These are phyloP conservation scores for Polydrusus pterygomalis DNA, from an alignment of 2,888 invertebrate genomes.

Conservation along the genomic window DNA sequence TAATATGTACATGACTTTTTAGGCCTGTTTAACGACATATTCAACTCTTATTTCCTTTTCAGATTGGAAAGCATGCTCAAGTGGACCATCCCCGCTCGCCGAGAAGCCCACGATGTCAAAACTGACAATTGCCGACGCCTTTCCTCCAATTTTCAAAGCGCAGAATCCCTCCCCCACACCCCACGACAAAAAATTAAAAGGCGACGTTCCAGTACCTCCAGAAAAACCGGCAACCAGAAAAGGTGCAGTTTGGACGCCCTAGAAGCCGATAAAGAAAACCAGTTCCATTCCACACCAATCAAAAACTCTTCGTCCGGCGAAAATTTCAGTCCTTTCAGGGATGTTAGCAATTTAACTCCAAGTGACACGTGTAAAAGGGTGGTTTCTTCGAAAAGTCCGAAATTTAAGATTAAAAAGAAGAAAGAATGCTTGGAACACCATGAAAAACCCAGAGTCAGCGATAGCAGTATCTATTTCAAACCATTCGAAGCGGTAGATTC, in stretches of 20 bases:
- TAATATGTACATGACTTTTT: no score
- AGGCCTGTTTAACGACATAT: no score
- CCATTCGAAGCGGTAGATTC: conserved; percentile 69
- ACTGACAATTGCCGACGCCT: conserved; percentile 59
- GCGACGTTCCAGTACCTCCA: conserved; percentile 66
- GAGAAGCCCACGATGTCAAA: conserved; percentile 62
- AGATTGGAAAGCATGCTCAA: conserved; percentile 73
- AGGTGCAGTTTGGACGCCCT: conserved; percentile 74
- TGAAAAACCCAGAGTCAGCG: conserved; percentile 59
- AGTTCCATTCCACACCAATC: conserved; percentile 77
- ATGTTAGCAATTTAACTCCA: conserved; percentile 79
- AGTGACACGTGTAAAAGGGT: conserved; percentile 64
- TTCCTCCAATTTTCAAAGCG: conserved; percentile 55
- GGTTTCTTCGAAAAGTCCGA: conserved; percentile 41
- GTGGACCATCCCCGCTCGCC: conserved; percentile 76
- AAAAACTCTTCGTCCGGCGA: conserved; percentile 69
- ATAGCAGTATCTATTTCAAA: conserved; percentile 65
- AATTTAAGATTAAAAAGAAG: conserved; percentile 66
- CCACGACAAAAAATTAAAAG: conserved; percentile 73
- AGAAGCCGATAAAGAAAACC: conserved; percentile 77
- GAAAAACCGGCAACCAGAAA: conserved; percentile 72
- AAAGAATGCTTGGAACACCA: conserved; percentile 66
- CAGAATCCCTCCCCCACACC: conserved; percentile 59
- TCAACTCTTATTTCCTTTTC: background rate
- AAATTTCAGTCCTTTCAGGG: conserved; percentile 73